Evolutionary conservation across 2,113 vertebrate species (phyloP).

Genomic region (Paradoxurus hermaphroditus): DNA sequence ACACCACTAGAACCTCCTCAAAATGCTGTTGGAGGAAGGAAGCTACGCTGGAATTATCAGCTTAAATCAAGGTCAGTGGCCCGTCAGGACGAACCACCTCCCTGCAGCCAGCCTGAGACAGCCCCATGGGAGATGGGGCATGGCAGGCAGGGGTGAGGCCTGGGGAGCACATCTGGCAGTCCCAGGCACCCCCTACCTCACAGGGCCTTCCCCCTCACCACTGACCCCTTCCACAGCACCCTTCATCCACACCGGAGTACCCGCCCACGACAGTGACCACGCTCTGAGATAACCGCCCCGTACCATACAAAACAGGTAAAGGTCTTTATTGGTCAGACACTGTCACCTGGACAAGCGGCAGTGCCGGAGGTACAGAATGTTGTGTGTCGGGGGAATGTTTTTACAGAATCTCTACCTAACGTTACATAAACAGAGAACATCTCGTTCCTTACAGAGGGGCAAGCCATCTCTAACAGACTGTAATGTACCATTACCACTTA

Average conservation of each 20-base stretch:
- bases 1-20: neutral
- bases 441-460: constrained; percentile 32
- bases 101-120: neutral
- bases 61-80: neutral
- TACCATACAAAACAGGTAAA: constrained; percentile 81
- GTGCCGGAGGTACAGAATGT: constrained; percentile 71
- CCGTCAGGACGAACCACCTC: neutral
- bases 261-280: too few species aligned
- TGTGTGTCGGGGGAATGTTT: constrained; percentile 60
- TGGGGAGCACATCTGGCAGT: neutral
- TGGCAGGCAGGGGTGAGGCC: neutral
- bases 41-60: neutral
- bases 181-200: neutral
- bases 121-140: fast-evolving
- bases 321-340: constrained; percentile 81
- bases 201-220: neutral
- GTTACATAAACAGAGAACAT: neutral
- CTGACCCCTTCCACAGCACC: neutral
- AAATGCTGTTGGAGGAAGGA: neutral
- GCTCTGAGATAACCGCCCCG: neutral
- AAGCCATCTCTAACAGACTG: constrained; percentile 67
- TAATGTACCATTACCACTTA: constrained; percentile 59
- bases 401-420: constrained; percentile 70
- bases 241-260: neutral
- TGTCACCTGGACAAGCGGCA: constrained; percentile 55